A percentile compares a stretch with the other conserved stretches of the same genome.
These are phyloP conservation scores for Lysandra coridon DNA, from an alignment of 2,888 invertebrate genomes.

Conservation along the genomic window DNA sequence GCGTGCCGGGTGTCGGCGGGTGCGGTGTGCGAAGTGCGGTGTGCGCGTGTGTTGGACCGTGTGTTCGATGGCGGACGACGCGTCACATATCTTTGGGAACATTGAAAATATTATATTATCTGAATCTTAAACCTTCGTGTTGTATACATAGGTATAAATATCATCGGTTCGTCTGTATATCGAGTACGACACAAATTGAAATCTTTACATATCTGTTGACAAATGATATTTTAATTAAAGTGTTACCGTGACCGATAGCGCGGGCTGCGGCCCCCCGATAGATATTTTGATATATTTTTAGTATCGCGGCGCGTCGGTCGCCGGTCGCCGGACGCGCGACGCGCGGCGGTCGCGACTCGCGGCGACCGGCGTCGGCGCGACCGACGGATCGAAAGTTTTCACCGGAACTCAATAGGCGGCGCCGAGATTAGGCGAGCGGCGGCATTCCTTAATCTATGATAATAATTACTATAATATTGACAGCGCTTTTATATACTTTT, in stretches of 20 bases:
- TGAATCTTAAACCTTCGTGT: slow-evolving; percentile 33
- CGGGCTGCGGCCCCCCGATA: slow-evolving; percentile 24
- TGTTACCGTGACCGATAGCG: slow-evolving; percentile 27
- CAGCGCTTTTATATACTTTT: slow-evolving; percentile 30
- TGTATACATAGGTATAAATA: slow-evolving; percentile 36
- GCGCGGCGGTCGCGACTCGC: background rate
- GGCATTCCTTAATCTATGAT: slow-evolving; percentile 28
- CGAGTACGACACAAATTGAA: slow-evolving; percentile 33
- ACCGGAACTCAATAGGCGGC: slow-evolving; percentile 21
- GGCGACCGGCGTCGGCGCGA: slow-evolving; percentile 25
- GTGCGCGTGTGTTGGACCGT: background rate
- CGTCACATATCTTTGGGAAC: slow-evolving; percentile 29
- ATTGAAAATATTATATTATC: slow-evolving; percentile 29
- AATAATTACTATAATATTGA: slow-evolving; percentile 21
- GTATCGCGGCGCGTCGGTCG: background rate
- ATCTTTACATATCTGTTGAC: slow-evolving; percentile 41
- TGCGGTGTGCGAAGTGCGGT: background rate
- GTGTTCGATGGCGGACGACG: slow-evolving; percentile 8
- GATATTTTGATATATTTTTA: slow-evolving; percentile 30
- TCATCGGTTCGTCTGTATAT: slow-evolving; percentile 35
- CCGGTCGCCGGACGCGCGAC: slow-evolving; percentile 34
- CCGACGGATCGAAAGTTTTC: slow-evolving; percentile 14
- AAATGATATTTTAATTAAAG: slow-evolving; percentile 37
- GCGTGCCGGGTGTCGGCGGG: background rate
- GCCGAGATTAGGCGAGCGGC: slow-evolving; percentile 3